A percentile compares a stretch with the other conserved stretches of the same genome.
These are phyloP conservation scores for Taurulus bubalis DNA, from an alignment of 2,113 vertebrate genomes.

Conservation along the genomic window DNA sequence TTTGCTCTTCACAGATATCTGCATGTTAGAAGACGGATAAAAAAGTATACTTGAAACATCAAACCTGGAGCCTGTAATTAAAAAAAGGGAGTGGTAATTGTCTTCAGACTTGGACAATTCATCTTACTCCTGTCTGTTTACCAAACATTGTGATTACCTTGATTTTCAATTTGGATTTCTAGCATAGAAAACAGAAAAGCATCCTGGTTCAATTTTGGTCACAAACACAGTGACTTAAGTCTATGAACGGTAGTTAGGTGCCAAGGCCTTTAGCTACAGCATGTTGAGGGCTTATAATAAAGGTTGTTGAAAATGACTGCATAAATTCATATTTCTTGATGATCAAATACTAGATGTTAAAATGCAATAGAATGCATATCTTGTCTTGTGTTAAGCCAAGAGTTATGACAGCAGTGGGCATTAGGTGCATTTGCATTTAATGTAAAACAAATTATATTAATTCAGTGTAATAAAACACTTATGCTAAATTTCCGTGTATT, in stretches of 20 bases:
- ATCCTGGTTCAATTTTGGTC: neutral
- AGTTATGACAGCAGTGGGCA: no score
- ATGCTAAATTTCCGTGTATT: no score
- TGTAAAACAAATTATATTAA: no score
- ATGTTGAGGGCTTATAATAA: neutral
- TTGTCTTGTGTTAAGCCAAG: no score
- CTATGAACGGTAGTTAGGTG: neutral
- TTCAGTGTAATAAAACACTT: no score
- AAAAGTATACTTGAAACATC: neutral
- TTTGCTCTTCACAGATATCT: conserved; percentile 3
- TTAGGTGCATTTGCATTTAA: no score
- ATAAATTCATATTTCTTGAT: no score
- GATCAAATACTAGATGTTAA: no score
- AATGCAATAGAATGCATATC: no score
- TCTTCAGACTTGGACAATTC: conserved; percentile 7
- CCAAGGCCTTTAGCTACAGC: neutral
- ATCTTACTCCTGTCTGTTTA: neutral
- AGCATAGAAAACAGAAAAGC: neutral
- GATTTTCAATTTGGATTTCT: neutral
- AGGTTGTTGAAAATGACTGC: neutral
- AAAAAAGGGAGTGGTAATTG: no score
- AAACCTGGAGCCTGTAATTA: neutral
- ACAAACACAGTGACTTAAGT: neutral
- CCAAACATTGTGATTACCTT: conserved; percentile 5
- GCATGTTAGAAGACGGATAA: neutral